phyloP scores from a whole-genome alignment of 1,140 invertebrate species.

The Pseudomyrmex dendroicus region DNA sequence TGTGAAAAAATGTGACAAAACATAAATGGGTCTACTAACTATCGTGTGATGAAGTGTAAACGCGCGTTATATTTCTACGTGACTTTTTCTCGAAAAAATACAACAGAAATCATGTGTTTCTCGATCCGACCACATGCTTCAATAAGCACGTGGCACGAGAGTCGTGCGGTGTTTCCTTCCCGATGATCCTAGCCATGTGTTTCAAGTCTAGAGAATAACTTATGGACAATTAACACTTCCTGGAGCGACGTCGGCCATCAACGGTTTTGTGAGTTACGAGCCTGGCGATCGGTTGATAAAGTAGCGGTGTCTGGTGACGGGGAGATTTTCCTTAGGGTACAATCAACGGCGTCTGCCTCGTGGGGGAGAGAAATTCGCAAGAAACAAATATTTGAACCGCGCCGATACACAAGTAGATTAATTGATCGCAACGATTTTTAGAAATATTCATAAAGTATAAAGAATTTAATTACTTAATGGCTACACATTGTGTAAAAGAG shows the following conservation, averaged over 20 bases:
- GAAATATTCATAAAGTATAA: neutral
- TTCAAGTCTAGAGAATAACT: slow-evolving; percentile 56
- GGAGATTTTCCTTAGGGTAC: neutral
- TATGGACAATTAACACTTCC: slow-evolving; percentile 76
- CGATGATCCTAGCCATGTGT: slow-evolving; percentile 64
- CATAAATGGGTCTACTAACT: too few species aligned
- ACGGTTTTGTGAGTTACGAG: slow-evolving; percentile 42
- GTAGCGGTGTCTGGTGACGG: neutral
- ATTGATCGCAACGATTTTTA: slow-evolving; percentile 1
- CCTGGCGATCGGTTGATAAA: slow-evolving; percentile 46
- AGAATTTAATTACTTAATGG: slow-evolving; percentile 56
- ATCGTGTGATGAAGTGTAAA: neutral
- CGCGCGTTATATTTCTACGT: neutral
- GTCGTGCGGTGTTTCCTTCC: slow-evolving; percentile 49
- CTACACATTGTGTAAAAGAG: neutral
- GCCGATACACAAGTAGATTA: neutral
- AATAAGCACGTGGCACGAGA: slow-evolving; percentile 72
- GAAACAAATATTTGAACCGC: neutral
- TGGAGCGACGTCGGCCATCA: slow-evolving; percentile 54
- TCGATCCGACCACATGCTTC: slow-evolving; percentile 57
- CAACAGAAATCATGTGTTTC: slow-evolving; percentile 40
- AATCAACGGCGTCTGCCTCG: neutral
- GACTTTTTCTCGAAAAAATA: slow-evolving; percentile 42
- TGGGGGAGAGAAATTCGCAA: too few species aligned
- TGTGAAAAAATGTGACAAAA: too few species aligned